Base-by-base conservation (phyloP, 2,888 invertebrate genomes). In the Hyalella azteca region DNA sequence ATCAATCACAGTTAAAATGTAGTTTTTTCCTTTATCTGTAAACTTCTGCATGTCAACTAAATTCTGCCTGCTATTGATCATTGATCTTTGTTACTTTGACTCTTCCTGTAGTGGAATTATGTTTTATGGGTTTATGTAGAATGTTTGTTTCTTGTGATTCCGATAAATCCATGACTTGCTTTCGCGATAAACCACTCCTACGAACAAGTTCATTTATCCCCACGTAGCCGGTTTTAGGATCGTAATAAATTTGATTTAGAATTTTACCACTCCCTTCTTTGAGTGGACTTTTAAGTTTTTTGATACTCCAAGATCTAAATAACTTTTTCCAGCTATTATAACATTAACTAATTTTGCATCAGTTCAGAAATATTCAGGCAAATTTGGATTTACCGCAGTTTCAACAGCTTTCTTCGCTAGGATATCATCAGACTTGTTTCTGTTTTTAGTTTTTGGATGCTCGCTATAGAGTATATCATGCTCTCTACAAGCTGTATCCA, bases 371-470 rank as follows among this genome's bases (percentile, higher is more conserved):
- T n/a, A n/a, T n/a, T n/a, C n/a, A n/a, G n/a, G n/a, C n/a, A n/a
- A n/a, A n/a, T n/a, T n/a, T n/a, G n/a, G n/a, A n/a, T n/a, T n/a
- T n/a, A n/a, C n/a, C n/a, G n/a, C n/a, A n/a, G n/a, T n/a, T n/a
- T n/a, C n/a, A 66, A 4, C 26, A 22, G 66, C n/a, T 66, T 66
- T 1, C 26, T 15, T 66, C 4, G 26, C n/a, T 26, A 22, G 19
- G 7, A 19, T 22, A 3, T 66, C n/a, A 26, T 19, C 3, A 15
- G 19, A n/a, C 26, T 32, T 39, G 3, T 22, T 66, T 19, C 66
- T 3, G 19, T 75, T 41, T 75, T 40, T 75, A 0, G 39, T 5
- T 85, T 82, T 39, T 79, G 41, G 77, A 73, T 49, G 76, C 81
- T 41, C 19, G 19, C 22, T 29, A 78, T 79, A 79, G 45, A 19